Base-by-base conservation (phyloP, 2,113 vertebrate species). In the Anguilla rostrata region DNA sequence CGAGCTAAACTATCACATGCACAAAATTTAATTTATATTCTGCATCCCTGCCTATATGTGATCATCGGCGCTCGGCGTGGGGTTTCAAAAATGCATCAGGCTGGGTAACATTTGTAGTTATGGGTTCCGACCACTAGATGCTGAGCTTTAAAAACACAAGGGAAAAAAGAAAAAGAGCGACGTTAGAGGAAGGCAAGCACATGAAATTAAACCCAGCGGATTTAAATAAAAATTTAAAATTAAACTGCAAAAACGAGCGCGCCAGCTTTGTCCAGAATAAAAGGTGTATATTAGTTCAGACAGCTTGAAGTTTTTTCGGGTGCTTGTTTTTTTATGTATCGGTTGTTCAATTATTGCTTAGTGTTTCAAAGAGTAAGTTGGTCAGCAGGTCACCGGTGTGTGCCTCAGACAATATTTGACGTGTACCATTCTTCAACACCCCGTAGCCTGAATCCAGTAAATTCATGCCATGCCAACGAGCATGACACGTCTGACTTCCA, bases 401-500 rank as follows among this genome's bases (percentile, higher is more conserved):
- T 81, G 39, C 16, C 6, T 29, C 39, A 81, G 80, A 43, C 26
- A 3, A 39, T 26, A n/a, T 41, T 46, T 81, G 80, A 41, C 18
- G 16, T 20, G 5, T 66, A 20, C 60, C 60, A 18, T n/a, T 46
- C 39, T 20, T 46, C 75, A 53, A 39, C 66, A 5, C 29, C n/a
- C 34, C 29, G 39, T 22, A 9, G 20, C 46, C 46, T n/a, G 53
- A 60, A 85, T 81, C 84, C 84, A 85, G 53, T 60, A 85, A 85
- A 80, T 85, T 16, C 20, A 40, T n/a, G 53, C 78, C 49, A 22
- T 41, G 78, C 16, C 78, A 43, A 85, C 57, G 39, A 41, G 84
- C 49, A 40, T 85, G 75, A 85, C 34, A 85, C 49, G 26, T 22
- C 49, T 57, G 82, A 80, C 57, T 90, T 90, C 89, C 89, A 66